Base-by-base conservation (phyloP, 35 echinoderm and acorn worm genomes). In the Lytechinus variegatus region DNA sequence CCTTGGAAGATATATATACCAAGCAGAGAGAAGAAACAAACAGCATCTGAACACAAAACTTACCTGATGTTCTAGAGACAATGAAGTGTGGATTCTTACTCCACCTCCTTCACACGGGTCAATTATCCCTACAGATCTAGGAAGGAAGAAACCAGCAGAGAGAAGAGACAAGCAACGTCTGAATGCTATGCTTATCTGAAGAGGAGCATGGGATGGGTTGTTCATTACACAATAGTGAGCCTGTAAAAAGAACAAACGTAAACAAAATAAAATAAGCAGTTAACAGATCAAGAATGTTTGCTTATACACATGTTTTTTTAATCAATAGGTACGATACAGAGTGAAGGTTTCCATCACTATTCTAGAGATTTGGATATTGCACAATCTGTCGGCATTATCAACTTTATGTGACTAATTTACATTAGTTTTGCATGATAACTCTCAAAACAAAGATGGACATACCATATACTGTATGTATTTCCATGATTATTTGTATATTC, bases 51-150 rank as follows among this genome's bases (percentile, higher is more conserved):
- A 13, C 6, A 58, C 28, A 92, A 53, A 9, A 55, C 86, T 89
- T 95, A 99, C 98, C 98, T 99, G 98, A 58, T 99, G 98, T 87
- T 99, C 98, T 90, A 99, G 95, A 11, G 95, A 96, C 10, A 99
- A 61, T 52, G 98, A 95, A n/a, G 97, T 98, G 61, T 99, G 98
- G 16, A 97, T 97, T 95, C 98, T 94, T 58, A 97, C 97, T 29
- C 97, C 96, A 12, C 93, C 94, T 53, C 95, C 96, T 61, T 99
- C 98, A 54, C 98, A 99, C 14, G 98, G 98, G 71, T 99, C 97
- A 27, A 97, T 97, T 86, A 99, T 99, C n/a, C 98, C 98, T 24
- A 97, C 96, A 9, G 98, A 99, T 51, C 98, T 91, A 4, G 98
- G 98, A 28, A 99, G 97, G 55, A 99, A 99, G 94, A 99, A 97